A percentile compares a stretch with the other conserved stretches of the same genome.
phyloP scores from a whole-genome alignment of 1,140 invertebrate genomes.

The Heterodera carotae region DNA sequence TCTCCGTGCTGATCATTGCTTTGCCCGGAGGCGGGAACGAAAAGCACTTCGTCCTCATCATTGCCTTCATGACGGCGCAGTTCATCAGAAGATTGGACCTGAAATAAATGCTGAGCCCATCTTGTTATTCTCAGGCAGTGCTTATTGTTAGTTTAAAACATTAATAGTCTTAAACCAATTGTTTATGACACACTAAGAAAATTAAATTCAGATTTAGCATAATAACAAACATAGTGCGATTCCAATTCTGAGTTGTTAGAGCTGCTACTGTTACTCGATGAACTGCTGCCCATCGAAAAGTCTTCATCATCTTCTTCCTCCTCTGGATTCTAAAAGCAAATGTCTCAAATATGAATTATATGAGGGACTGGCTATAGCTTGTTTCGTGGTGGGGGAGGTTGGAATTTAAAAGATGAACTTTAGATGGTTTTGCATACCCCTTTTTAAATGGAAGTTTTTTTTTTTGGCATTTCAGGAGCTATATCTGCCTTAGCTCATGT shows the following conservation, averaged over 20 bases:
- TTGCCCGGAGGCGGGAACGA: neutral
- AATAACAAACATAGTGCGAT: neutral
- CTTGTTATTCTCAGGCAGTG: too few species aligned
- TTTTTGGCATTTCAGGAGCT: too few species aligned
- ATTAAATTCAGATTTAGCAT: neutral
- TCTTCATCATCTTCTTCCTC: slow-evolving; percentile 29
- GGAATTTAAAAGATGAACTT: too few species aligned
- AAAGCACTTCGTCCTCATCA: slow-evolving; percentile 16
- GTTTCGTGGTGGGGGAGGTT: too few species aligned
- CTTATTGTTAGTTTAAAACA: too few species aligned
- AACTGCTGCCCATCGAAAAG: slow-evolving; percentile 8
- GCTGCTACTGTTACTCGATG: neutral
- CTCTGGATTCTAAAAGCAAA: slow-evolving; percentile 17
- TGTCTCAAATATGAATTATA: too few species aligned
- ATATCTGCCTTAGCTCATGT: too few species aligned
- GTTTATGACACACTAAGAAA: neutral
- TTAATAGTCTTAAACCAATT: neutral
- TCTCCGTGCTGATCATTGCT: slow-evolving; percentile 9
- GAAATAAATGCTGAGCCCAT: too few species aligned
- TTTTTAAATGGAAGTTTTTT: too few species aligned
- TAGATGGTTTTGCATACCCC: too few species aligned
- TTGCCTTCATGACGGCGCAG: neutral
- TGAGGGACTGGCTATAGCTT: too few species aligned
- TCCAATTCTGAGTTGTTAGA: neutral
- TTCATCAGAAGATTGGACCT: neutral